Base-by-base conservation (phyloP, 2,113 vertebrate species). In the Poecilia latipinna region DNA sequence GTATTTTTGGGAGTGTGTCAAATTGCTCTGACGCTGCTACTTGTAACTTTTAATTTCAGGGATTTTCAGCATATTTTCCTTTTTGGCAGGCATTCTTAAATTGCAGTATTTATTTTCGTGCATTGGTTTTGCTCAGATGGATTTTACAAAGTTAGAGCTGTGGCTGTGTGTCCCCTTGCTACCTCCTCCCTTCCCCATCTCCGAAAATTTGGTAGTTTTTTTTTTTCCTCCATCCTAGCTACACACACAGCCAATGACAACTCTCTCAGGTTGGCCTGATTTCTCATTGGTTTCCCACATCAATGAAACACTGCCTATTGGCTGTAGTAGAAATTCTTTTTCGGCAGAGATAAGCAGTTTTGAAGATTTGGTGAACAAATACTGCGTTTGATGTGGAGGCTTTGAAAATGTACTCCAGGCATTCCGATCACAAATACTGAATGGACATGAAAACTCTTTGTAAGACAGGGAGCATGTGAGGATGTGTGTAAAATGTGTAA, bases 211-310 rank as follows among this genome's bases (percentile, higher is more conserved):
- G 29, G 29, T 29, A 2, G 77, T 72, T 31, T 1, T 63, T 1
- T 60, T 57, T 81, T 86, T 83, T 79, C 60, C 66, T 68, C 76
- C 76, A 72, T 88, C 91, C 91, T 70, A 86, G 88, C 85, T 92
- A 89, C 89, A 82, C 79, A 68, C 37, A 63, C 51, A 39, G 32
- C 91, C 87, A 92, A 93, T 93, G 64, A 65, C 60, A 89, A 84
- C 72, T 77, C 80, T 57, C 69, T 12, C 61, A 35, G 37, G 35
- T 85, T 93, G 91, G 86, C 90, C 93, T 91, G 85, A 65, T 92
- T 93, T 93, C 88, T 85, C 63, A 92, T 93, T 93, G 90, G 93
- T 11, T 75, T 2, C 26, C 64, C 66, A 87, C 88, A 89, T 92
- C 89, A 93, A 91, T 91, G 89, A 74, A 66, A 83, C n/a, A 0